Evolutionary conservation across 2,888 invertebrate species (phyloP).

Genomic region (Mayetiola destructor): DNA sequence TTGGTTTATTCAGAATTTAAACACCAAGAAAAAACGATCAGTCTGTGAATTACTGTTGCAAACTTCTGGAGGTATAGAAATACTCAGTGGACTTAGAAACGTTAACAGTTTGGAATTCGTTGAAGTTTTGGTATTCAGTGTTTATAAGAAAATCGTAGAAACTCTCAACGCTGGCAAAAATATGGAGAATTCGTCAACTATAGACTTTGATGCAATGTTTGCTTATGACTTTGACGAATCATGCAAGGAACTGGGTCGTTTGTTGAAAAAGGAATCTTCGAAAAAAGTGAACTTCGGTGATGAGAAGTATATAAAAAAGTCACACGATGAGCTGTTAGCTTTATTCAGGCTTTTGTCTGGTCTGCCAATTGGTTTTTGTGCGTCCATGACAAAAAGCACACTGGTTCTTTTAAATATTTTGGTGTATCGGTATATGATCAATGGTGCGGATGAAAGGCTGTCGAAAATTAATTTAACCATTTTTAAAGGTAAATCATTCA

Average conservation of each 20-base stretch:
- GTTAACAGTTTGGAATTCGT: not conserved
- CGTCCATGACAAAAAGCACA: slow-evolving; percentile 23
- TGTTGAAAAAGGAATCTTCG: not conserved
- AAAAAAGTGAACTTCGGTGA: not conserved
- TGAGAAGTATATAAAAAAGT: not conserved
- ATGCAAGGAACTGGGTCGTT: not conserved
- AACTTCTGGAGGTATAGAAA: slow-evolving; percentile 4
- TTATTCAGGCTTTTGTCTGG: slow-evolving; percentile 22
- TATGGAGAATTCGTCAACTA: not conserved
- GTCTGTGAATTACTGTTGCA: slow-evolving; percentile 19
- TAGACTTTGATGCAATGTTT: not conserved
- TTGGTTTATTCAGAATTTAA: slow-evolving; percentile 24
- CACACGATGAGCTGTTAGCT: slow-evolving; percentile 17
- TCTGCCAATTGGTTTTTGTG: slow-evolving; percentile 26
- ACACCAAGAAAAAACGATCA: slow-evolving; percentile 24
- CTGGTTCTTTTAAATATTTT: slow-evolving; percentile 27
- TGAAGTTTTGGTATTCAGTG: not conserved
- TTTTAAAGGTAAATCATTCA: slow-evolving; percentile 21
- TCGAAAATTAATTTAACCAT: slow-evolving; percentile 20
- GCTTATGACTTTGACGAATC: not conserved
- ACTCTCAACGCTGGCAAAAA: not conserved
- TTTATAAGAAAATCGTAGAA: slow-evolving; percentile 4
- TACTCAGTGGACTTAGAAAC: not conserved
- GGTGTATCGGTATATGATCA: slow-evolving; percentile 25
- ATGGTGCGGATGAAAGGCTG: slow-evolving; percentile 20